Evolutionary conservation across 2,113 vertebrate genomes (phyloP).

Genomic region (Dromas ardeola): DNA sequence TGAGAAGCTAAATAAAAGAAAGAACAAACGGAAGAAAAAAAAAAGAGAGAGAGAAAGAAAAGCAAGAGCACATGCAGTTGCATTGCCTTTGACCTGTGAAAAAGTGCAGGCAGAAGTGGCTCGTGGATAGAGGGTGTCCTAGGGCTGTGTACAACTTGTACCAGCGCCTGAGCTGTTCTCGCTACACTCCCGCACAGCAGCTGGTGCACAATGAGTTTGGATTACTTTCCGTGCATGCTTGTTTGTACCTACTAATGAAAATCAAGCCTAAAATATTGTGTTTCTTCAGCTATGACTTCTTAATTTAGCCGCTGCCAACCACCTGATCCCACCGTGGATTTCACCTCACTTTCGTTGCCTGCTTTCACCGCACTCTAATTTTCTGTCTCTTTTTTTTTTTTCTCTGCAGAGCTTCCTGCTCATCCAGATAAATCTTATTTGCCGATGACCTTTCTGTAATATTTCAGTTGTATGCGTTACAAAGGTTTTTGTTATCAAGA

Average conservation of each 20-base stretch:
- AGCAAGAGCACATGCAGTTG: background rate
- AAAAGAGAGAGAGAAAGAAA: background rate
- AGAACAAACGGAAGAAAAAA: background rate
- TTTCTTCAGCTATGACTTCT: background rate
- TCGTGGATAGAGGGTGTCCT: fast-evolving
- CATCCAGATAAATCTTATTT: background rate
- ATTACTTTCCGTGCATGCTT: background rate
- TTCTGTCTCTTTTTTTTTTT: background rate
- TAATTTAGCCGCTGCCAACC: background rate
- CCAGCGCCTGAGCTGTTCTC: background rate
- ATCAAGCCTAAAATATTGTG: background rate
- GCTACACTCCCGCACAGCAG: background rate
- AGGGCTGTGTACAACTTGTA: background rate
- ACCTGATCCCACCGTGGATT: background rate
- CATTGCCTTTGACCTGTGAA: background rate
- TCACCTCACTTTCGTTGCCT: background rate
- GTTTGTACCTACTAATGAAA: background rate
- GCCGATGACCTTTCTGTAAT: background rate
- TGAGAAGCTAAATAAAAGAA: background rate
- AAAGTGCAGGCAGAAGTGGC: background rate
- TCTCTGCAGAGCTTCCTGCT: background rate
- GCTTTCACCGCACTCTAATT: background rate
- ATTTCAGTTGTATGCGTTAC: background rate
- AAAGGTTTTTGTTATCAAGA: background rate
- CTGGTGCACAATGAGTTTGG: background rate